A percentile compares a stretch with the other conserved stretches of the same genome.
Evolutionary conservation across 2,888 invertebrate genomes (phyloP).

Genomic region (Geotrupes spiniger): DNA sequence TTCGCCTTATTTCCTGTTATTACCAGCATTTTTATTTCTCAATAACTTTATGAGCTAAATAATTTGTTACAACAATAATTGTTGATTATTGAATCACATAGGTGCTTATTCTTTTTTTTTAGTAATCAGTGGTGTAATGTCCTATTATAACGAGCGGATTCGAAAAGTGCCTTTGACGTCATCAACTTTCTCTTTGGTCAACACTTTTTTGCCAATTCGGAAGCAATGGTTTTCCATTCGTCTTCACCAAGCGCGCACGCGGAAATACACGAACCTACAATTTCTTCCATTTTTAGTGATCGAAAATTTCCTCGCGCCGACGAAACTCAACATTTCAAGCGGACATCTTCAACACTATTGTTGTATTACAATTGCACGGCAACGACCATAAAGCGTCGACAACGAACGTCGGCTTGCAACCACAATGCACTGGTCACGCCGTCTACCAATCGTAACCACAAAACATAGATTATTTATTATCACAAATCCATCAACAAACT

Average conservation of each 20-base stretch:
- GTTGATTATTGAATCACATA: too few species aligned
- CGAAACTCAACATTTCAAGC: conserved; percentile 16
- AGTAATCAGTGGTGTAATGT: too few species aligned
- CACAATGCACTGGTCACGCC: too few species aligned
- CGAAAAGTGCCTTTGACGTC: conserved; percentile 70
- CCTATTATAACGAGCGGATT: conserved; percentile 64
- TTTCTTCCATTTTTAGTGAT: conserved; percentile 38
- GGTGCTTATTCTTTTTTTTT: too few species aligned
- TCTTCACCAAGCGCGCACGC: conserved; percentile 51
- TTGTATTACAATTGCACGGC: conserved; percentile 2
- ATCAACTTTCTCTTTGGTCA: conserved; percentile 63
- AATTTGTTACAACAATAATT: not conserved
- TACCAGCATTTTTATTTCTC: too few species aligned
- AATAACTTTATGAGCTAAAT: not conserved
- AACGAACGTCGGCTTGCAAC: conserved; percentile 23
- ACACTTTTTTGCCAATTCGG: conserved; percentile 55
- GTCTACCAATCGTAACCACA: too few species aligned
- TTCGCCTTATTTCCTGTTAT: too few species aligned
- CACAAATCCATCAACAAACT: too few species aligned
- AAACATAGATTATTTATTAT: too few species aligned
- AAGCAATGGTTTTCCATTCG: conserved; percentile 57
- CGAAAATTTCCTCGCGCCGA: conserved; percentile 11
- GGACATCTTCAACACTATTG: conserved; percentile 1
- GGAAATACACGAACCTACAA: conserved; percentile 39
- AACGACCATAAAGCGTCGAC: conserved; percentile 9